Conservation (phyloP, 92 coral and sea anemone genomes). For the Heliopora coerulea region DNA sequence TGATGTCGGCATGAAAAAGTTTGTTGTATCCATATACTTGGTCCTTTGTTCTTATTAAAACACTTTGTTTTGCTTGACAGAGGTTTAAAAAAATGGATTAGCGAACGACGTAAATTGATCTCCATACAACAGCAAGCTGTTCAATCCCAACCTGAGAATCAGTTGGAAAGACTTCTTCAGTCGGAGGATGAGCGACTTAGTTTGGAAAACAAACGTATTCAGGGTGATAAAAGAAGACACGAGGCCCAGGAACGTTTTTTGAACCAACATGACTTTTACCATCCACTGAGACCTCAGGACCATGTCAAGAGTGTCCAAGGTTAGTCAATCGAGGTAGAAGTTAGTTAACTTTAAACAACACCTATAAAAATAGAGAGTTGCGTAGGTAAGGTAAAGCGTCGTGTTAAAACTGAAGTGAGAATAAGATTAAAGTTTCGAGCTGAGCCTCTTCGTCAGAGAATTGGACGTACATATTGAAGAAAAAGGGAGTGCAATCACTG, state of each 20-base stretch:
- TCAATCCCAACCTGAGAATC: conserved; percentile 49
- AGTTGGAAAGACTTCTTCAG: conserved; percentile 73
- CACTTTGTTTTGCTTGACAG: conserved; percentile 38
- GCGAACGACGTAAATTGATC: conserved; percentile 27
- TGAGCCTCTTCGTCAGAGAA: no score
- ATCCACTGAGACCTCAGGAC: conserved; percentile 81
- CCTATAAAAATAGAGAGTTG: no score
- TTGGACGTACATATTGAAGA: no score
- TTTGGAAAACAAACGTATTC: conserved; percentile 72
- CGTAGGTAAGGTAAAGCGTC: no score
- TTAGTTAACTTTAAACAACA: no score
- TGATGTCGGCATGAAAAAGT: no score
- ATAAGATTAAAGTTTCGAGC: no score
- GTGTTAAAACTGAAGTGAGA: no score
- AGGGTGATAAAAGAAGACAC: conserved; percentile 70
- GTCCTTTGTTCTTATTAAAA: no score
- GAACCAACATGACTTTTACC: conserved; percentile 76
- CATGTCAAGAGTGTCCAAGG: not conserved
- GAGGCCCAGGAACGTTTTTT: conserved; percentile 77
- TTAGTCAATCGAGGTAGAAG: no score
- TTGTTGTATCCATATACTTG: no score
- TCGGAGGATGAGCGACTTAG: conserved; percentile 75
- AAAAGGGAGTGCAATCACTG: no score
- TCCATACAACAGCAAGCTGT: conserved; percentile 35
- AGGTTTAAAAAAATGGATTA: conserved; percentile 62